Evolutionary conservation across 2,797 vertebrate genomes (phyloP).

Genomic region (Glyptemys insculpta): DNA sequence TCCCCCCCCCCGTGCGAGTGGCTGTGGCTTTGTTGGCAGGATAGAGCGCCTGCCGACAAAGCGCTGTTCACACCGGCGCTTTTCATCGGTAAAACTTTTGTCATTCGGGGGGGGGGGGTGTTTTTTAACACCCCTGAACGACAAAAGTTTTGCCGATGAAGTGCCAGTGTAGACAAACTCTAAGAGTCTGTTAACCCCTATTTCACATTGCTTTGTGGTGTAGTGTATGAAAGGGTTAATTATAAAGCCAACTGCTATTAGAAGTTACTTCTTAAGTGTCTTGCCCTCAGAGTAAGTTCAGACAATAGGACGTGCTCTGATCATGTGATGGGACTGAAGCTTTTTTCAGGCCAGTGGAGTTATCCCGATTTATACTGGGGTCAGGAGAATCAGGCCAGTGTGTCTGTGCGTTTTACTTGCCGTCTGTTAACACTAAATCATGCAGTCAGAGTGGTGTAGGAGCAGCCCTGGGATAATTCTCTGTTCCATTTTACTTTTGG

Average conservation of each 20-base stretch:
- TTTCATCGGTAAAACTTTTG: too few species aligned
- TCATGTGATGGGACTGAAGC: neutral
- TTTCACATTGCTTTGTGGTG: too few species aligned
- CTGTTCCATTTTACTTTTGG: neutral
- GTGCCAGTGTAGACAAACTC: too few species aligned
- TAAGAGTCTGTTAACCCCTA: too few species aligned
- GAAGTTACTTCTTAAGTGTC: neutral
- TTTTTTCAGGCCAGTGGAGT: neutral
- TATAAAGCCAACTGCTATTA: neutral
- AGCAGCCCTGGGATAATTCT: neutral
- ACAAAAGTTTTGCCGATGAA: too few species aligned
- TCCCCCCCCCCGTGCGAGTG: too few species aligned
- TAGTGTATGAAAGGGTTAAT: neutral
- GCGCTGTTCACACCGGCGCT: too few species aligned
- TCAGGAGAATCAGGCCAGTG: neutral
- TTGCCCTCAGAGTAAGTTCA: neutral
- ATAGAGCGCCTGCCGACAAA: too few species aligned
- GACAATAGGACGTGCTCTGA: neutral
- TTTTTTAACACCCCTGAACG: too few species aligned
- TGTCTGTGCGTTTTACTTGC: neutral
- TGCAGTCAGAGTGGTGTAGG: neutral
- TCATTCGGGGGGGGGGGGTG: too few species aligned
- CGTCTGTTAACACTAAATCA: neutral
- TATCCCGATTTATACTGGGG: neutral
- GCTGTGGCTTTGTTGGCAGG: too few species aligned